Evolutionary conservation across 1,140 invertebrate genomes (phyloP).

Genomic region (Temnothorax curvispinosus): DNA sequence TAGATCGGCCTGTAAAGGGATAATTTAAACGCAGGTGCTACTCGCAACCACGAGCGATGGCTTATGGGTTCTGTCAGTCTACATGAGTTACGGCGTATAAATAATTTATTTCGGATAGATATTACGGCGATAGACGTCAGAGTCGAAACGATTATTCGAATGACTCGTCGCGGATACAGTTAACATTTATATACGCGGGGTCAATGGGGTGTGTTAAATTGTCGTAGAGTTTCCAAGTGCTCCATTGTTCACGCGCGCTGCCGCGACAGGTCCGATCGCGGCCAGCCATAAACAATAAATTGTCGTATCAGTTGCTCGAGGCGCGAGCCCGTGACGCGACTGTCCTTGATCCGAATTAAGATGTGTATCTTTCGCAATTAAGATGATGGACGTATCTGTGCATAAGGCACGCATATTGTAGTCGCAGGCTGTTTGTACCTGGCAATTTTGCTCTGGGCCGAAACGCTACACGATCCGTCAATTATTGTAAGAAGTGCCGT

Average conservation of each 20-base stretch:
- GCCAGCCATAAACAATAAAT: conserved; percentile 46
- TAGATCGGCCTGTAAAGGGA: conserved; percentile 1
- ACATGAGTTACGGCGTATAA: conserved; percentile 41
- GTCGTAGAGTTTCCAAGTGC: conserved; percentile 17
- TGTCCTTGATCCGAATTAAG: conserved; percentile 74
- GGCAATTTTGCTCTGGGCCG: conserved; percentile 54
- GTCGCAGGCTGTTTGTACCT: conserved; percentile 27
- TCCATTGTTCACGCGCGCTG: conserved; percentile 31
- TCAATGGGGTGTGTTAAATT: conserved; percentile 54
- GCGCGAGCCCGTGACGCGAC: conserved; percentile 27
- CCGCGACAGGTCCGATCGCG: conserved; percentile 29
- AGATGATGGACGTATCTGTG: conserved; percentile 46
- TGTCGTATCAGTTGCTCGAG: conserved; percentile 48
- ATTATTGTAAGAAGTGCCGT: conserved; percentile 74
- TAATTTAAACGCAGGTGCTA: conserved; percentile 46
- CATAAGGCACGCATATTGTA: conserved; percentile 34
- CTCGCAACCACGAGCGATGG: background rate
- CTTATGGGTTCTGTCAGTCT: conserved; percentile 38
- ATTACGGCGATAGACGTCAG: conserved; percentile 43
- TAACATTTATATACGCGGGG: conserved; percentile 40
- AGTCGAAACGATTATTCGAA: conserved; percentile 31
- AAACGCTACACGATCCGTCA: conserved; percentile 73
- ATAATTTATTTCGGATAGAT: conserved; percentile 57
- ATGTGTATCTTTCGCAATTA: conserved; percentile 60
- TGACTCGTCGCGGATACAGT: conserved; percentile 46